Percentiles rank a stretch among this genome's conserved stretches.
These are phyloP conservation scores for Mastomys natalensis DNA, from an alignment of 2,113 vertebrate species.

Conservation along the genomic window DNA sequence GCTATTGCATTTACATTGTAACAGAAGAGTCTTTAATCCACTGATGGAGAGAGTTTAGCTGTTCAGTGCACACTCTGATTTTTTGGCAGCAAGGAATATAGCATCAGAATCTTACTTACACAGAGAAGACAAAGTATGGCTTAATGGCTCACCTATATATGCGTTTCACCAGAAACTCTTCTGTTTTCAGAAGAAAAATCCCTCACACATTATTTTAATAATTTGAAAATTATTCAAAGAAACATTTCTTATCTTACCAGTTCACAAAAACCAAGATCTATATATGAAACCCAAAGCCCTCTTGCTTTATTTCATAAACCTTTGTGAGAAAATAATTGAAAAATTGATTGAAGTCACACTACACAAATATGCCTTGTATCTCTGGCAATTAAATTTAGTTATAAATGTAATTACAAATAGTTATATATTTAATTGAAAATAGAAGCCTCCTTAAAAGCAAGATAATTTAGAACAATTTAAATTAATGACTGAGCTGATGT, in stretches of 20 bases:
- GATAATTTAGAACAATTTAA: constrained; percentile 53
- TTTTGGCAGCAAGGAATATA: constrained; percentile 60
- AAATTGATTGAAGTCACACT: constrained; percentile 47
- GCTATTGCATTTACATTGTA: constrained; percentile 68
- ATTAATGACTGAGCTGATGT: constrained; percentile 48
- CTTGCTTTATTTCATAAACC: constrained; percentile 7
- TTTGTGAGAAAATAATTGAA: constrained; percentile 54
- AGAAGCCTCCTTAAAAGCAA: constrained; percentile 35
- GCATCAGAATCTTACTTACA: constrained; percentile 62
- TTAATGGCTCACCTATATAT: constrained; percentile 63
- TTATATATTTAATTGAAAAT: constrained; percentile 60
- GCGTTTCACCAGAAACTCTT: constrained; percentile 58
- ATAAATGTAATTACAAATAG: constrained; percentile 48
- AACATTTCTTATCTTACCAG: constrained; percentile 47
- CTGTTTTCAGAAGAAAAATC: constrained; percentile 53
- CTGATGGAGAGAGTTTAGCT: constrained; percentile 64
- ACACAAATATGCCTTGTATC: constrained; percentile 15
- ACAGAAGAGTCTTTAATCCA: constrained; percentile 73
- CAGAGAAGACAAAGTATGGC: constrained; percentile 70
- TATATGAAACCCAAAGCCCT: not conserved
- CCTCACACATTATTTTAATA: constrained; percentile 50
- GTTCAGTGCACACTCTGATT: constrained; percentile 54
- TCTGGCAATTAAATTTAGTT: constrained; percentile 17
- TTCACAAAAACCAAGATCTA: constrained; percentile 40
- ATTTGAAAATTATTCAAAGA: constrained; percentile 62